phyloP scores from a whole-genome alignment of 1,140 invertebrate genomes.

The Solenopsis invicta region DNA sequence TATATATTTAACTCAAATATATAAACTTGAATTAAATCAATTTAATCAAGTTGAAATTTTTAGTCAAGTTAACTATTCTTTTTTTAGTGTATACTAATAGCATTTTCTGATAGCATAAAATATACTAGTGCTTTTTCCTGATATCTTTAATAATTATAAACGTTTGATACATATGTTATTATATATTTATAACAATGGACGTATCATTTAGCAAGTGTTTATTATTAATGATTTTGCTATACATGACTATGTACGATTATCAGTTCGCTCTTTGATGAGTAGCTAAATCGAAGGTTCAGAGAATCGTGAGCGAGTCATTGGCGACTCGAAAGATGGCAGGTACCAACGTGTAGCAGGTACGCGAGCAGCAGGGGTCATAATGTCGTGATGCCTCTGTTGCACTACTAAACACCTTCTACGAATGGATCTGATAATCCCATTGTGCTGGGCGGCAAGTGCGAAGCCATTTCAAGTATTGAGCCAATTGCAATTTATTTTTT shows the following conservation, averaged over 20 bases:
- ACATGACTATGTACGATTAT: neutral
- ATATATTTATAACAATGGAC: neutral
- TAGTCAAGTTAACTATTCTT: too few species aligned
- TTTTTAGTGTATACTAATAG: neutral
- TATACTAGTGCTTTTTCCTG: neutral
- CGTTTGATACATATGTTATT: neutral
- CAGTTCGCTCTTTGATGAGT: neutral
- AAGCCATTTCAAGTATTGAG: conserved; percentile 76
- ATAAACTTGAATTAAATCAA: too few species aligned
- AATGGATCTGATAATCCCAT: conserved; percentile 79
- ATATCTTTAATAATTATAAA: neutral
- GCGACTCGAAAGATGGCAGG: conserved; percentile 37
- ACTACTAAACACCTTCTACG: conserved; percentile 78
- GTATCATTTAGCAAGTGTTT: neutral
- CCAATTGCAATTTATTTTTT: conserved; percentile 37
- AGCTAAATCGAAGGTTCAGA: conserved; percentile 77
- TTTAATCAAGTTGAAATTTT: too few species aligned
- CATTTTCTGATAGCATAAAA: neutral
- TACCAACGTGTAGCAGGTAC: conserved; percentile 68
- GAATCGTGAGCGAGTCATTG: conserved; percentile 83
- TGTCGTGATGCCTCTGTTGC: conserved; percentile 76
- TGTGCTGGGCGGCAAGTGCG: conserved; percentile 80
- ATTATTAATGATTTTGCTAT: neutral
- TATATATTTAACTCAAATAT: too few species aligned
- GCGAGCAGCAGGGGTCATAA: conserved; percentile 75